Percentiles rank a stretch among this genome's conserved stretches.
These are phyloP conservation scores for Lepidurus couesii DNA, from an alignment of 1,140 invertebrate genomes.

Conservation along the genomic window DNA sequence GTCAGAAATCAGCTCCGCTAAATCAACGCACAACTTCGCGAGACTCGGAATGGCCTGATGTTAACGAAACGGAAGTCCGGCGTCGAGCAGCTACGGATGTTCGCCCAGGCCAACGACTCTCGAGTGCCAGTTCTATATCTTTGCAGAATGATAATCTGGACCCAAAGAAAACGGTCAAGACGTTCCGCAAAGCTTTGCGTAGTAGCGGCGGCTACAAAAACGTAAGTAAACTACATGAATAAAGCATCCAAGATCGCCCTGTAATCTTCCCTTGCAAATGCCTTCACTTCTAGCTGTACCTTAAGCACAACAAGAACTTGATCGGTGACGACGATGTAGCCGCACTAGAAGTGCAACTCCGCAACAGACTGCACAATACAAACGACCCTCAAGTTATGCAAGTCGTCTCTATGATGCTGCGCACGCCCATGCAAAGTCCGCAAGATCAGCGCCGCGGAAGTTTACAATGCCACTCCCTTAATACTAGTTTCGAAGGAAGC, in stretches of 20 bases:
- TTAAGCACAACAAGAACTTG: conserved; percentile 46
- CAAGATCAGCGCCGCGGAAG: not conserved
- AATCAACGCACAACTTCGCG: not conserved
- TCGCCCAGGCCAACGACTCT: conserved; percentile 18
- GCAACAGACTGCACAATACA: conserved; percentile 28
- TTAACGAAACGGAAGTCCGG: conserved; percentile 11
- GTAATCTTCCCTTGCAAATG: not conserved
- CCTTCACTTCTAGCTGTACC: conserved; percentile 41
- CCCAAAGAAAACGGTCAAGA: conserved; percentile 25
- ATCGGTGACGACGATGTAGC: conserved; percentile 42
- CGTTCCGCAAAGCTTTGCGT: conserved; percentile 27
- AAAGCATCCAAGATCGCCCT: not conserved
- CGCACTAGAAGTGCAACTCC: not conserved
- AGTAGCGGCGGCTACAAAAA: conserved; percentile 37
- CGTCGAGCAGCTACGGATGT: conserved; percentile 32
- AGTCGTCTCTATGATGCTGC: not conserved
- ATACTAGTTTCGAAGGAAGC: not conserved
- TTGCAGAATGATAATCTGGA: conserved; percentile 26
- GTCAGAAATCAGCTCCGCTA: conserved; percentile 26
- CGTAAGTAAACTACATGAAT: conserved; percentile 25
- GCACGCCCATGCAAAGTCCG: not conserved
- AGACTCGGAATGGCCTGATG: not conserved
- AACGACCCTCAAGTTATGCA: conserved; percentile 1
- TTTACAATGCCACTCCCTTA: not conserved
- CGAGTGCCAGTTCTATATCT: conserved; percentile 16